Evolutionary conservation across 1,140 invertebrate species (phyloP), one percentile per base, ranked within the genome.

Genomic region (Hesperophylax magnus): DNA sequence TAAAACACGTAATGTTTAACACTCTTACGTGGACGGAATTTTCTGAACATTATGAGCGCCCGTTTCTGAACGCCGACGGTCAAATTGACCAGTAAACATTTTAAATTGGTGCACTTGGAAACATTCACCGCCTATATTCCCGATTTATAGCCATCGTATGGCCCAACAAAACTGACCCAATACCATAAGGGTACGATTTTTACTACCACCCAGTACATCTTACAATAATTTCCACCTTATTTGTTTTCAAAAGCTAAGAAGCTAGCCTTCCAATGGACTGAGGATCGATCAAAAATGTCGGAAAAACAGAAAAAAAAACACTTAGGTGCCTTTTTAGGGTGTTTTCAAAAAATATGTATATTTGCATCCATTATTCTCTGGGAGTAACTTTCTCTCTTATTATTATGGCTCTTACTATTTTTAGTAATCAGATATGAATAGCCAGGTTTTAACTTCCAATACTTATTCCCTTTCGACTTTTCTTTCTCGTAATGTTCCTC

Each of bases 111-210:
- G 60, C 76, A 47, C 74, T 82, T 69, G 74, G 54, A 52, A 67
- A 77, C 65, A 76, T 82, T 67, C 77, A 74, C 60, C 72, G 72
- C n/a, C 72, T 8, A 76, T 76, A 76, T 76, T 60, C n/a, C 77
- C 71, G 81, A 82, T 82, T 82, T 82, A 82, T 75, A 60, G 75
- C 77, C 61, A 8, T 52, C 65, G 61, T 27, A 65, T 61, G 77
- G 24, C n/a, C 60, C 77, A 14, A 58, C 24, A 58, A 79, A 56
- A 78, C 78, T 71, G 78, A 27, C 53, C 69, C 75, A 18, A 22
- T 52, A 8, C 34, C 34, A 27, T 27, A 14, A 27, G n/a, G 31
- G 75, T 61, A 27, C 71, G 60, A 15, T 17, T 17, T 74, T 74
- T 74, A 74, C 9, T 56, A 18, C 71, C 69, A 4, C 7, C 69